phyloP scores from a whole-genome alignment of 2,888 invertebrate species.

The Omphaloscelis lunosa region DNA sequence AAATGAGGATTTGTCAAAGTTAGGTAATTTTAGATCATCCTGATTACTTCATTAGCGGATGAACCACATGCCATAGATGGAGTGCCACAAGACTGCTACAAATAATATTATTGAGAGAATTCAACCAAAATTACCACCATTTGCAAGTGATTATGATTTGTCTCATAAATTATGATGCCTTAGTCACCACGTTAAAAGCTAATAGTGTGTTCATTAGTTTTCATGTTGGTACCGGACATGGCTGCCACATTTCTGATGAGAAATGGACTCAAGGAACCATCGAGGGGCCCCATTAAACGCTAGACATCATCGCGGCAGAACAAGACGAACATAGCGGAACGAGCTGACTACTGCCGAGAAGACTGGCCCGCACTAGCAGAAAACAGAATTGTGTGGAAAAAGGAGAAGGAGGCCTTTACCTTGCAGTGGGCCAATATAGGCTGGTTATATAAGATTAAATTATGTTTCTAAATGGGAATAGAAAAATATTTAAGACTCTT shows the following conservation, averaged over 20 bases:
- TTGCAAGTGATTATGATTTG: neutral
- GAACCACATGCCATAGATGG: neutral
- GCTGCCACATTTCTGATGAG: no score
- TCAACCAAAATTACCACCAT: neutral
- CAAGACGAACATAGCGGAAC: neutral
- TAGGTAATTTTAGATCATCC: neutral
- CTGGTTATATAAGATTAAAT: no score
- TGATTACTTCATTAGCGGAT: no score
- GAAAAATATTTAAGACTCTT: slow-evolving; percentile 24
- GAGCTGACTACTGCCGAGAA: neutral
- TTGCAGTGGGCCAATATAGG: no score
- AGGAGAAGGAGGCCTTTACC: neutral
- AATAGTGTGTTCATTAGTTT: neutral
- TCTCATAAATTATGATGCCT: no score
- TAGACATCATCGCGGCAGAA: neutral
- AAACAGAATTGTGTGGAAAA: neutral
- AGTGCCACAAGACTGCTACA: neutral
- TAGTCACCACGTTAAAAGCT: no score
- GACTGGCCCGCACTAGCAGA: neutral
- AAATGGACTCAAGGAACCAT: neutral
- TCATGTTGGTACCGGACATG: no score
- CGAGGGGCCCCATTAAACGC: neutral
- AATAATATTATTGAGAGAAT: neutral
- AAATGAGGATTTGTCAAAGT: no score
- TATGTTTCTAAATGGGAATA: neutral